A percentile compares a stretch with the other conserved stretches of the same genome.
These are phyloP conservation scores for Piliocolobus tephrosceles DNA, from an alignment of 2,113 vertebrate species.

Conservation along the genomic window DNA sequence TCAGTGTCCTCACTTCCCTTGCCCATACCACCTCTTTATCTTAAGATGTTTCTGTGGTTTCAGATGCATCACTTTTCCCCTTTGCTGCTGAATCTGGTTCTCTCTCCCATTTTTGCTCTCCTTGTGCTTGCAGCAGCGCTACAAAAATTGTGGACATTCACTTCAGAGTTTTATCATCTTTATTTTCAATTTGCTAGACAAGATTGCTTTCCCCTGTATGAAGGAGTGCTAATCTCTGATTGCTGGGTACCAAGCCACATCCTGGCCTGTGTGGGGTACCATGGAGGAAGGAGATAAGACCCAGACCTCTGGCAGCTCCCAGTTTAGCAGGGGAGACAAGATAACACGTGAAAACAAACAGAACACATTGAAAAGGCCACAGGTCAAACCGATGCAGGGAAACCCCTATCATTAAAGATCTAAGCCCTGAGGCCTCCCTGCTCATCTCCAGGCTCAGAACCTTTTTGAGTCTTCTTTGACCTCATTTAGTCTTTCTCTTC, in stretches of 20 bases:
- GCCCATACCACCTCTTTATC: neutral
- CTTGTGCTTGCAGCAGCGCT: neutral
- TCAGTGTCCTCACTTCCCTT: neutral
- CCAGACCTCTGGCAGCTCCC: neutral
- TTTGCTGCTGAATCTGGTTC: neutral
- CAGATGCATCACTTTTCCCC: neutral
- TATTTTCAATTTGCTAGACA: slow-evolving; percentile 39
- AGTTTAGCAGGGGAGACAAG: neutral
- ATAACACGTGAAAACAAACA: rapidly evolving
- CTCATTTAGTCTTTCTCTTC: neutral
- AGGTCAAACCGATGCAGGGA: rapidly evolving
- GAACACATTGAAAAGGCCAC: neutral
- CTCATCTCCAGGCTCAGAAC: neutral
- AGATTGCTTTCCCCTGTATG: neutral
- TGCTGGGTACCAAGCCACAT: neutral
- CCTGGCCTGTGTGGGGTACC: neutral
- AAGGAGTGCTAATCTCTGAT: neutral
- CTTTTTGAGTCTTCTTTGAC: neutral
- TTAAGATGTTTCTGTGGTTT: neutral
- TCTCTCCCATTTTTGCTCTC: neutral
- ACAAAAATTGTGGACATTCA: neutral
- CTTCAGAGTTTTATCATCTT: slow-evolving; percentile 36
- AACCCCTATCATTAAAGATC: neutral
- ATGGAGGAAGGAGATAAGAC: neutral
- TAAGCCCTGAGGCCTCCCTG: neutral